phyloP scores from a whole-genome alignment of 2,797 vertebrate species.

The Onychomys arenicola region DNA sequence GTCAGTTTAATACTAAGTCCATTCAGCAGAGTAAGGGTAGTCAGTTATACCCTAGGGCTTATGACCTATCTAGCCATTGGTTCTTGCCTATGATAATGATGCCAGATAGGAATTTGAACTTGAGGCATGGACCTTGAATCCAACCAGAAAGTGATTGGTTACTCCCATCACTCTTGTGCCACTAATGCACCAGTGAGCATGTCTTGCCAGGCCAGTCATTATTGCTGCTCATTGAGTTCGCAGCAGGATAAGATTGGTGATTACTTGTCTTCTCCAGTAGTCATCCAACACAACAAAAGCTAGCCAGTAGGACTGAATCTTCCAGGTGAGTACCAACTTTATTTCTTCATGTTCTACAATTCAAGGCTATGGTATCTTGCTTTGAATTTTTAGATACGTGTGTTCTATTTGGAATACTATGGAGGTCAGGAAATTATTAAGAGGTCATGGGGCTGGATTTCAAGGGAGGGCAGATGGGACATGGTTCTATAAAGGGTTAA shows the following conservation, averaged over 20 bases:
- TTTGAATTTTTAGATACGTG: not conserved
- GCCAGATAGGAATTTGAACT: not conserved
- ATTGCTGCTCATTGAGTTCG: not conserved
- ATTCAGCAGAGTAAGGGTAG: not conserved
- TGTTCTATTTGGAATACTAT: not conserved
- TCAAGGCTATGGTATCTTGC: not conserved
- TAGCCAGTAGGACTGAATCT: not conserved
- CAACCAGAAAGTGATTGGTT: not conserved
- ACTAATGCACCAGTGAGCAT: not conserved
- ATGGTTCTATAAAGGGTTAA: not conserved
- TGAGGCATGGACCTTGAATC: not conserved
- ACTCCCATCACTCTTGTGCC: not conserved
- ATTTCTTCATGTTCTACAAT: not conserved
- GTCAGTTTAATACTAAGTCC: not conserved
- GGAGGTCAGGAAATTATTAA: not conserved
- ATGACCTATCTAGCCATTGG: not conserved
- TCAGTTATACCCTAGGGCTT: not conserved
- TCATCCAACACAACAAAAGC: not conserved
- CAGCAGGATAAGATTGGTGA: not conserved
- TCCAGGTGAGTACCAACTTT: not conserved
- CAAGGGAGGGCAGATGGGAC: not conserved
- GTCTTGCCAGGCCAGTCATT: not conserved
- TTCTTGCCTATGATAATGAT: not conserved
- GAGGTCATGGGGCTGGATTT: not conserved
- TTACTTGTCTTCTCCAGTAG: not conserved